phyloP scores from a whole-genome alignment of 2,888 invertebrate species.

The Leptopilina syphax region DNA sequence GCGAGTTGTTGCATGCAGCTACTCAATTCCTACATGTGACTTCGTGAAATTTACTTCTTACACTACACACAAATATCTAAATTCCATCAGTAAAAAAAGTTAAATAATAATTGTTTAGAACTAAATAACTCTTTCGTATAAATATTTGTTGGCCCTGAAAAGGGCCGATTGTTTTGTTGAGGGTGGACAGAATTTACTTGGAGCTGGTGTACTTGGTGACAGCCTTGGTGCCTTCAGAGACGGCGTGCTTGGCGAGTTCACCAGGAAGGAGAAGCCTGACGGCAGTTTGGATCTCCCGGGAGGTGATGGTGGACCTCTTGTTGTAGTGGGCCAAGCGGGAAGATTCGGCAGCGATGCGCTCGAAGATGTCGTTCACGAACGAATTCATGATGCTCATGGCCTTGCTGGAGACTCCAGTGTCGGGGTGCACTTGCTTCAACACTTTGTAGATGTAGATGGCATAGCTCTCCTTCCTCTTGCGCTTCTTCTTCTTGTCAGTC shows the following conservation, averaged over 20 bases:
- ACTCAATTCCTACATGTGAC: too few species aligned
- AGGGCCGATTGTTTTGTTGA: too few species aligned
- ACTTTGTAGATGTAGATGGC: constrained; percentile 79
- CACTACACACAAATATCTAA: too few species aligned
- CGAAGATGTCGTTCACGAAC: constrained; percentile 66
- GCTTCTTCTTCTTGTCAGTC: constrained; percentile 71
- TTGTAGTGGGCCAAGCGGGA: constrained; percentile 61
- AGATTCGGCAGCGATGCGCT: constrained; percentile 68
- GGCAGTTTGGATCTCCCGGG: constrained; percentile 77
- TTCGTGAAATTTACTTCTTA: too few species aligned
- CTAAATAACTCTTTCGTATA: too few species aligned
- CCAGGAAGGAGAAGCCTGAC: constrained; percentile 77
- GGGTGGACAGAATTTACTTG: too few species aligned
- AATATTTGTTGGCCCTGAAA: too few species aligned
- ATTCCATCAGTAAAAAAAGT: too few species aligned
- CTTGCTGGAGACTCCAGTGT: constrained; percentile 62
- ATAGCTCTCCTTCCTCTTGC: constrained; percentile 75
- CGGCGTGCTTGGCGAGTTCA: constrained; percentile 55
- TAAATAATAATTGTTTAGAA: too few species aligned
- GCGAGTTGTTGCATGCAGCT: too few species aligned
- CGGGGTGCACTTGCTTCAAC: constrained; percentile 79
- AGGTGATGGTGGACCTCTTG: constrained; percentile 81
- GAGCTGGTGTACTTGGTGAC: constrained; percentile 78
- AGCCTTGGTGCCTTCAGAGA: constrained; percentile 74
- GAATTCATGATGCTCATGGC: constrained; percentile 62